Conservation (phyloP, 2,888 invertebrate species). For the Listrodromus nycthemerus region DNA sequence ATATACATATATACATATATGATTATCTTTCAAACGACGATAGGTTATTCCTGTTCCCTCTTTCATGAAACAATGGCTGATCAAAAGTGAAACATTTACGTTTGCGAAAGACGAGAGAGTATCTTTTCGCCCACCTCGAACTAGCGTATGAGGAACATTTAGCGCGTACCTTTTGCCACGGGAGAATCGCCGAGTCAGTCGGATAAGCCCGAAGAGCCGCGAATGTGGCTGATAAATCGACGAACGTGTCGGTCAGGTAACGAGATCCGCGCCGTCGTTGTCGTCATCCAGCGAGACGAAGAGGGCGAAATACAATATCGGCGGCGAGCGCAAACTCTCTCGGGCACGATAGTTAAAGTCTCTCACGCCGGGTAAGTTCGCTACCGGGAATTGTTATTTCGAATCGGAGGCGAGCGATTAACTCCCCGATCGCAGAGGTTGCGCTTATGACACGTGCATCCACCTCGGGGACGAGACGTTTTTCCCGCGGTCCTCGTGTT, state of each 20-base stretch:
- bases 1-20: background rate
- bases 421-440: background rate
- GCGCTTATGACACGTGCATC: constrained; percentile 43
- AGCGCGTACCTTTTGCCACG: background rate
- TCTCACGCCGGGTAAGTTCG: constrained; percentile 71
- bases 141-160: background rate
- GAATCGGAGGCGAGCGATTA: constrained; percentile 40
- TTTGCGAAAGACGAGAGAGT: constrained; percentile 38
- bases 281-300: constrained; percentile 42
- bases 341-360: constrained; percentile 63
- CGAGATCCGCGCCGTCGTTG: constrained; percentile 32
- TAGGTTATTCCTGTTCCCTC: background rate
- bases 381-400: constrained; percentile 77
- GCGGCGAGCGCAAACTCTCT: constrained; percentile 60
- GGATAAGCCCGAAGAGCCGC: background rate
- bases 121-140: background rate
- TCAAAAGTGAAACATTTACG: constrained; percentile 20
- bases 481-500: constrained; percentile 66
- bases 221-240: constrained; percentile 34
- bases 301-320: constrained; percentile 71
- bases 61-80: constrained; percentile 31
- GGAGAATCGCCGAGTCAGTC: background rate
- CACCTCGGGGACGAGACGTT: background rate
- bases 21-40: constrained; percentile 39
- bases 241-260: constrained; percentile 52